Conservation (phyloP, 2,113 vertebrate species). For the Axis porcinus region DNA sequence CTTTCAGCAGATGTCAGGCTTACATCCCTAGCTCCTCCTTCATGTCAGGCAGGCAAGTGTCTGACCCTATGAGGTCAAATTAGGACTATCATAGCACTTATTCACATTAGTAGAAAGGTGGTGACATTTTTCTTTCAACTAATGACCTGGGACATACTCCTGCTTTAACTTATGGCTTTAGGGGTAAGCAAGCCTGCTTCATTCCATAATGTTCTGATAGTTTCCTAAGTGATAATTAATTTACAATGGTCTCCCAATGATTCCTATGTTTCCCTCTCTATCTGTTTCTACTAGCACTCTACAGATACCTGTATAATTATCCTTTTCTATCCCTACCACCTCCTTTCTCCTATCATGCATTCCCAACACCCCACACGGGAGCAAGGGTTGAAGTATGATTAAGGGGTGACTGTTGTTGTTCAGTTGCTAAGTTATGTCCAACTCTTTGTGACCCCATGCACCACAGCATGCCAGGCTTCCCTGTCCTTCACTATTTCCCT, state of each 20-base stretch:
- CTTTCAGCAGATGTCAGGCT: background rate
- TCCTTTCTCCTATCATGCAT: background rate
- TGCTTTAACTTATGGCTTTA: background rate
- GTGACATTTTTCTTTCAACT: background rate
- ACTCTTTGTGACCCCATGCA: background rate
- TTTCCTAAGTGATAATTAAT: background rate
- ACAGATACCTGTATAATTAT: background rate
- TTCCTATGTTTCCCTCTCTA: background rate
- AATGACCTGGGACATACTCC: background rate
- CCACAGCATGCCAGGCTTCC: background rate
- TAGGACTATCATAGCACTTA: background rate
- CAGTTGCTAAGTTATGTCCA: background rate
- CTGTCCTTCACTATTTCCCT: background rate
- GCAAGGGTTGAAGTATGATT: background rate
- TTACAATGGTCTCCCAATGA: background rate
- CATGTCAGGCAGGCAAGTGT: background rate
- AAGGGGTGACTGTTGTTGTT: background rate
- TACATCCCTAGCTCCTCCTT: background rate
- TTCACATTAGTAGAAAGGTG: background rate
- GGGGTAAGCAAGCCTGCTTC: background rate
- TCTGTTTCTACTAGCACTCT: background rate
- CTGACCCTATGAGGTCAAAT: background rate
- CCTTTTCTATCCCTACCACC: background rate
- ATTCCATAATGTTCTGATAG: background rate
- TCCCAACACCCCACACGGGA: accelerated